A percentile compares a stretch with the other conserved stretches of the same genome.
These are phyloP conservation scores for Chrysolina haemoptera DNA, from an alignment of 2,888 invertebrate species.

Conservation along the genomic window DNA sequence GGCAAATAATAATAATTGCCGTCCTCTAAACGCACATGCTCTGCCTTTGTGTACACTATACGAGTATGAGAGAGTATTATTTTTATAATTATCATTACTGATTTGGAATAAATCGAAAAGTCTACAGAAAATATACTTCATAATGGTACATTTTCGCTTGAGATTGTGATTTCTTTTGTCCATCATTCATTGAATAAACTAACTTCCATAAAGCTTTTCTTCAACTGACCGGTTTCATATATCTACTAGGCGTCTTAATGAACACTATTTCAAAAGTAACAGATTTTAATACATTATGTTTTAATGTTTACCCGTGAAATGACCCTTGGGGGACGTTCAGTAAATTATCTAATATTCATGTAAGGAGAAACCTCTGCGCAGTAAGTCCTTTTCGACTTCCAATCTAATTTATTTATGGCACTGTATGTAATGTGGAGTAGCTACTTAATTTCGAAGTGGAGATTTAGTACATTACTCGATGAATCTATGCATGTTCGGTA, in stretches of 20 bases:
- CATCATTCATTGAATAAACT: no score
- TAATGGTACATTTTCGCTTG: no score
- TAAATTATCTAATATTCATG: conserved; percentile 19
- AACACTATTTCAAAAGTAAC: not conserved
- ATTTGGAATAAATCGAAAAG: no score
- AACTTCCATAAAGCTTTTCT: not conserved
- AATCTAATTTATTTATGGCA: conserved; percentile 11
- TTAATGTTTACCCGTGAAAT: not conserved
- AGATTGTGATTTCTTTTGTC: no score
- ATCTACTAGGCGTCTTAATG: not conserved
- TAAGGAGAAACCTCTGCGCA: conserved; percentile 6
- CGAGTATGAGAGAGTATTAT: no score
- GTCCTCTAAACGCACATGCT: no score
- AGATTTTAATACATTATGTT: not conserved
- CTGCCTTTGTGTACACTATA: no score
- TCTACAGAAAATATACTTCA: no score
- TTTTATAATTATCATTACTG: no score
- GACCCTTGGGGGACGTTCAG: conserved; percentile 10
- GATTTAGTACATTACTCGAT: not conserved
- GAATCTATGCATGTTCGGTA: not conserved
- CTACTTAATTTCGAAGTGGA: conserved; percentile 11
- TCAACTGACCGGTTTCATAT: not conserved
- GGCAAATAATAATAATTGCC: no score
- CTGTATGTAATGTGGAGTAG: conserved; percentile 4
- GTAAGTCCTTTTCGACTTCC: not conserved